Evolutionary conservation across 2,113 vertebrate genomes (phyloP).

Genomic region (Trochalopteron elliotii): DNA sequence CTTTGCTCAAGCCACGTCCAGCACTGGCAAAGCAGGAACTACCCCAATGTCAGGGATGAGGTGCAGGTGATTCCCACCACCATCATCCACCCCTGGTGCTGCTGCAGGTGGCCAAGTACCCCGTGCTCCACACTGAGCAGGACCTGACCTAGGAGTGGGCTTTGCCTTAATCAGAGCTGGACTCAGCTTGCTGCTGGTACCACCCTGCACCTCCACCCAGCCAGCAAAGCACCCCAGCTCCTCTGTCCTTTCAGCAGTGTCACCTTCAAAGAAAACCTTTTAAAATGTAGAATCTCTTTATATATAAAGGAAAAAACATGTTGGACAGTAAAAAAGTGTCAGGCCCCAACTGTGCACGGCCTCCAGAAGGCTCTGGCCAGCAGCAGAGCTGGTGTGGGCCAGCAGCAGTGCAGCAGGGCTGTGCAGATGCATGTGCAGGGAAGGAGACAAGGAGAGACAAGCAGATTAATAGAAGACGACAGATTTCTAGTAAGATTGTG

Average conservation of each 20-base stretch:
- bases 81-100: accelerated
- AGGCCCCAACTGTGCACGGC: not conserved
- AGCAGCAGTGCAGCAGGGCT: not conserved
- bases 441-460: not conserved
- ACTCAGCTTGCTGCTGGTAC: not conserved
- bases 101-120: not conserved
- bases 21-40: accelerated
- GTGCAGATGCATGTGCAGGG: not conserved
- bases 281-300: accelerated
- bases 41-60: not conserved
- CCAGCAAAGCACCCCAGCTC: not conserved
- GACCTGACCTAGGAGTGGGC: accelerated
- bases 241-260: not conserved
- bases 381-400: not conserved
- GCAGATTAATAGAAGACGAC: constrained; percentile 48
- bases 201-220: not conserved
- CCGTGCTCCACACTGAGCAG: not conserved
- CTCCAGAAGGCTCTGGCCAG: not conserved
- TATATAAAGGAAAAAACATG: not conserved
- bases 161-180: not conserved
- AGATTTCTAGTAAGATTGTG: constrained; percentile 53
- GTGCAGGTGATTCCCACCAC: not conserved
- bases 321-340: not conserved
- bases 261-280: not conserved
- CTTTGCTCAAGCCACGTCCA: not conserved